Percentiles rank a stretch among this genome's conserved stretches.
Evolutionary conservation across 2,888 invertebrate species (phyloP).

Genomic region (Diarsia dahlii): DNA sequence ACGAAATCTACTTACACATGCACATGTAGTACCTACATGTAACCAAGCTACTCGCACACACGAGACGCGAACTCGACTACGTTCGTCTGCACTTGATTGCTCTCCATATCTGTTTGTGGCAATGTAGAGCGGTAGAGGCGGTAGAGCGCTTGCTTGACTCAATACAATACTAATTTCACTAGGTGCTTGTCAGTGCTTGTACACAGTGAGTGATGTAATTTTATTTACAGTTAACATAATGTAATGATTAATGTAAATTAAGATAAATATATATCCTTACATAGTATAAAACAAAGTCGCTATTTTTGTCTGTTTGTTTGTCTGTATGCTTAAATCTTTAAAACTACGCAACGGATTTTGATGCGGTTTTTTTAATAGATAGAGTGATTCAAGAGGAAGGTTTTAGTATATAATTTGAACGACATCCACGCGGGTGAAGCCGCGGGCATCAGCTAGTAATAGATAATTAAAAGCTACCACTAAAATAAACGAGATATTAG

Average conservation of each 20-base stretch:
- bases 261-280: not conserved
- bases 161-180: not conserved
- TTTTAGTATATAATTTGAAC: too few relatives aligned
- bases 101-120: conserved; percentile 39
- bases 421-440: too few relatives aligned
- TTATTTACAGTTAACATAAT: conserved; percentile 1
- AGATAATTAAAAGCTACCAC: not conserved
- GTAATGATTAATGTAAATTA: conserved; percentile 1
- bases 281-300: too few relatives aligned
- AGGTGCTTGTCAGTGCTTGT: too few relatives aligned
- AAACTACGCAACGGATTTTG: too few relatives aligned
- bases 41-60: conserved; percentile 27
- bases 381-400: too few relatives aligned
- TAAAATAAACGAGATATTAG: not conserved
- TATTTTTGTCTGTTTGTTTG: too few relatives aligned
- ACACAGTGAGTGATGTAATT: not conserved
- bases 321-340: too few relatives aligned
- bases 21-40: conserved; percentile 17
- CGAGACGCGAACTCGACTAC: conserved; percentile 26
- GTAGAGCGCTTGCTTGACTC: conserved; percentile 11
- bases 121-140: conserved; percentile 20
- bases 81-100: conserved; percentile 42
- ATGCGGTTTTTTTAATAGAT: too few relatives aligned
- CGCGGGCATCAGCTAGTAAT: too few relatives aligned
- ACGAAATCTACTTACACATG: conserved; percentile 53